phyloP scores from a whole-genome alignment of 1,140 invertebrate genomes.

The Apis cerana region DNA sequence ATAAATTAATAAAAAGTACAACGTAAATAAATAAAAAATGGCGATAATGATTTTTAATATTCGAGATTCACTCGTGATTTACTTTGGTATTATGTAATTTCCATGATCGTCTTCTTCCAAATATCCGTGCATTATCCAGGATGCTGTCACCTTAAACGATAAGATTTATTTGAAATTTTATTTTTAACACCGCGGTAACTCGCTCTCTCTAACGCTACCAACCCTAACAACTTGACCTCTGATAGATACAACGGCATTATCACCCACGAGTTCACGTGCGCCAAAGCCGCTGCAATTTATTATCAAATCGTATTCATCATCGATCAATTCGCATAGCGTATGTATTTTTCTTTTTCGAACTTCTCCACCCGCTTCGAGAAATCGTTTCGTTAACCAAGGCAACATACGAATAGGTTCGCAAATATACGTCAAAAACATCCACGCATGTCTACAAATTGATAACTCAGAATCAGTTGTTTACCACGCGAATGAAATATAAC shows the following conservation, averaged over 20 bases:
- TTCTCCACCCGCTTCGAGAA: constrained; percentile 82
- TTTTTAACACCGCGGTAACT: too few species aligned
- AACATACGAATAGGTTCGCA: constrained; percentile 83
- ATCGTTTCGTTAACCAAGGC: constrained; percentile 84
- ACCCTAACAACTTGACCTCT: constrained; percentile 84
- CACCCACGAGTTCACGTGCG: constrained; percentile 82
- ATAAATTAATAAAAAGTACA: too few species aligned
- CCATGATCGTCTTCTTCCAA: constrained; percentile 83
- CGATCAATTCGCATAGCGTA: constrained; percentile 80
- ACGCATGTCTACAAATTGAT: constrained; percentile 80
- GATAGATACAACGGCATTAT: constrained; percentile 83
- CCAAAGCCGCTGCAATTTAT: constrained; percentile 89
- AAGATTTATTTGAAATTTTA: neutral
- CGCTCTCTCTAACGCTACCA: neutral
- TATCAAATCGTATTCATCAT: constrained; percentile 84
- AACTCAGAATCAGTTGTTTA: neutral
- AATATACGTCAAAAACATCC: constrained; percentile 84
- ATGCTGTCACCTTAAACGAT: constrained; percentile 82
- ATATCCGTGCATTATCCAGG: constrained; percentile 83
- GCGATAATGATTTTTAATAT: too few species aligned
- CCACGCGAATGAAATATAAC: too few species aligned
- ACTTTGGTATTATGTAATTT: constrained; percentile 90
- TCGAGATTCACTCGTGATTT: constrained; percentile 35
- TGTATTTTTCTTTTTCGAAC: constrained; percentile 80
- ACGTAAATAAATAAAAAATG: too few species aligned